Evolutionary conservation across 2,888 invertebrate species (phyloP).

Genomic region (Pycnomerus fuliginosus): DNA sequence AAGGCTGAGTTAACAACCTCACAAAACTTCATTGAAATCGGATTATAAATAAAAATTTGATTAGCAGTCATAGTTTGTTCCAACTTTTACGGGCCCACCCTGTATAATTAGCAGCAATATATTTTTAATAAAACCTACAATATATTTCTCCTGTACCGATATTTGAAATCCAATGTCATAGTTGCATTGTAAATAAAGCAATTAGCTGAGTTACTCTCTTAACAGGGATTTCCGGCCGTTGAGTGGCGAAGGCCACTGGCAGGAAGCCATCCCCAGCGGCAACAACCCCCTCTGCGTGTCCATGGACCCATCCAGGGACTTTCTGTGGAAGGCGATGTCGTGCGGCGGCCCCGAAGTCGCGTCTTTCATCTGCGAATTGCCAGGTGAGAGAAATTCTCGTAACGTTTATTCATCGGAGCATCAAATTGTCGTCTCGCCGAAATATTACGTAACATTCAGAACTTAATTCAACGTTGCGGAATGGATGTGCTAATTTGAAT

Average conservation of each 20-base stretch:
- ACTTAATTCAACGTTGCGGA: too few species aligned
- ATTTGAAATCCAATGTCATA: too few species aligned
- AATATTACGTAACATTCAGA: too few species aligned
- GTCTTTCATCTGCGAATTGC: slow-evolving; percentile 77
- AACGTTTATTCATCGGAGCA: background rate
- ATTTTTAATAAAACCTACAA: background rate
- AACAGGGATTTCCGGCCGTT: slow-evolving; percentile 64
- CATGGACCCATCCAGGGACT: slow-evolving; percentile 73
- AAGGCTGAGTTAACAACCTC: too few species aligned
- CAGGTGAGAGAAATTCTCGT: slow-evolving; percentile 58
- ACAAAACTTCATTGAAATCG: too few species aligned
- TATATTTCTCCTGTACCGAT: too few species aligned
- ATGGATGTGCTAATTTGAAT: too few species aligned
- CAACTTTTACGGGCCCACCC: background rate
- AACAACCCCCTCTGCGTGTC: slow-evolving; percentile 69
- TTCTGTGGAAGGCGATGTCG: slow-evolving; percentile 73
- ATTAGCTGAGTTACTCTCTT: too few species aligned
- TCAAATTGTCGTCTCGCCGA: background rate
- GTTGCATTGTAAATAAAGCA: too few species aligned
- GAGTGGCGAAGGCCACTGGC: slow-evolving; percentile 71
- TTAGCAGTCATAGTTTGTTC: too few species aligned
- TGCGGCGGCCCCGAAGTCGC: slow-evolving; percentile 78
- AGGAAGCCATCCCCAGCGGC: slow-evolving; percentile 62
- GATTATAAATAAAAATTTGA: too few species aligned
- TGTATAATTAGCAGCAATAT: background rate